A percentile compares a stretch with the other conserved stretches of the same genome.
phyloP scores from a whole-genome alignment of 2,888 invertebrate species.

The Eugnorisma glareosa region DNA sequence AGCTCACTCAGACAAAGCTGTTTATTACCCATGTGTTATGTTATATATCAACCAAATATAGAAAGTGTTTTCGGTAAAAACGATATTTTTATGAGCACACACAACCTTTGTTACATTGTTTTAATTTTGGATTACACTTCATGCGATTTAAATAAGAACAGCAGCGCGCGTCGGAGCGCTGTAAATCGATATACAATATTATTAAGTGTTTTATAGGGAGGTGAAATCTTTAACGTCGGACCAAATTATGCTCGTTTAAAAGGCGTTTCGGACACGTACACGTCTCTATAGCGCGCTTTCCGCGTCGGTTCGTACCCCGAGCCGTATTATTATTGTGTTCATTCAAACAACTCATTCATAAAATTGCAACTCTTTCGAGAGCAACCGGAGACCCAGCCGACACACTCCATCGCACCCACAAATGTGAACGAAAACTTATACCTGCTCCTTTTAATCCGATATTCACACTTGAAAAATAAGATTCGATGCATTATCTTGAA shows the following conservation, averaged over 20 bases:
- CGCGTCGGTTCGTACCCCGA: slow-evolving; percentile 77
- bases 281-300: slow-evolving; percentile 74
- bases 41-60: not conserved
- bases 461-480: slow-evolving; percentile 70
- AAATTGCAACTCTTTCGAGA: slow-evolving; percentile 86
- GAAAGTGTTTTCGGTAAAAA: slow-evolving; percentile 8
- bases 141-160: slow-evolving; percentile 53
- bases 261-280: slow-evolving; percentile 77
- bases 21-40: not conserved
- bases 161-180: slow-evolving; percentile 30
- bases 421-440: slow-evolving; percentile 75
- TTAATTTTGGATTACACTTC: slow-evolving; percentile 39
- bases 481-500: slow-evolving; percentile 71
- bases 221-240: slow-evolving; percentile 77
- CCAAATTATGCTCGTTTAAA: slow-evolving; percentile 77
- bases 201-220: slow-evolving; percentile 83
- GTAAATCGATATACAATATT: slow-evolving; percentile 75
- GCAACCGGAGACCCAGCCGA: slow-evolving; percentile 81
- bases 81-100: slow-evolving; percentile 1
- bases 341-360: slow-evolving; percentile 90
- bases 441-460: slow-evolving; percentile 72
- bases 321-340: slow-evolving; percentile 85
- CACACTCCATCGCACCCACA: slow-evolving; percentile 80
- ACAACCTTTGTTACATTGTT: slow-evolving; percentile 41
- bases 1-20: not conserved